These are phyloP conservation scores for Thumatha senex DNA, from an alignment of 2,888 invertebrate genomes.

Conservation along the genomic window DNA sequence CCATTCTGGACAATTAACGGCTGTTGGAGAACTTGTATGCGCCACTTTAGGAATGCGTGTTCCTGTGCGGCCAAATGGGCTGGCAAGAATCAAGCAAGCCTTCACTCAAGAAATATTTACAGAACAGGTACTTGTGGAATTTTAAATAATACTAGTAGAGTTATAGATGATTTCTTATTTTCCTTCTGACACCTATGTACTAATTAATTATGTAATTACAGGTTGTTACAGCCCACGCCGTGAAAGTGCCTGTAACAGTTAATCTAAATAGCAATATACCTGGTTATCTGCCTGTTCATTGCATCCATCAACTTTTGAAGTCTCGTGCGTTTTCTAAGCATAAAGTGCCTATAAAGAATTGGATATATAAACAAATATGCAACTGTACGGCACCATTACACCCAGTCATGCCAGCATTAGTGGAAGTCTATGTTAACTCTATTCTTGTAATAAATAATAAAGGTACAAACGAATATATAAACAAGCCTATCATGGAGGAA, in stretches of 20 bases:
- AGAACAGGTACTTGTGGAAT: constrained; percentile 87
- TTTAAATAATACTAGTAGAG: no score
- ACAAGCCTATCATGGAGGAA: constrained; percentile 95
- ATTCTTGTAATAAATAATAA: constrained; percentile 89
- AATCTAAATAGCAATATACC: constrained; percentile 94
- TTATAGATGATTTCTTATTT: no score
- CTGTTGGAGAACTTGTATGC: constrained; percentile 96
- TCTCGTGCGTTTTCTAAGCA: constrained; percentile 97
- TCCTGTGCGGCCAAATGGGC: constrained; percentile 92
- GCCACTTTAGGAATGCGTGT: constrained; percentile 98
- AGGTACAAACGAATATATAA: constrained; percentile 89
- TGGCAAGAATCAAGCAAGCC: constrained; percentile 94
- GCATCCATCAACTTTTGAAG: constrained; percentile 97
- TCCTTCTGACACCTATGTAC: no score
- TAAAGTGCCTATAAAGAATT: constrained; percentile 97
- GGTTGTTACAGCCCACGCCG: constrained; percentile 97
- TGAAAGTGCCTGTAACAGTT: constrained; percentile 96
- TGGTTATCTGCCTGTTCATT: constrained; percentile 97
- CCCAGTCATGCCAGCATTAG: constrained; percentile 94
- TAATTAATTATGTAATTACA: constrained; percentile 41
- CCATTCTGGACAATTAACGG: constrained; percentile 96
- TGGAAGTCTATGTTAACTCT: constrained; percentile 97
- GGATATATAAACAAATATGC: constrained; percentile 98
- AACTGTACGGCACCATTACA: constrained; percentile 95
- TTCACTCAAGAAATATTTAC: constrained; percentile 99